Conservation (phyloP, 1,140 invertebrate genomes). For the Leptopilina clavipes region DNA sequence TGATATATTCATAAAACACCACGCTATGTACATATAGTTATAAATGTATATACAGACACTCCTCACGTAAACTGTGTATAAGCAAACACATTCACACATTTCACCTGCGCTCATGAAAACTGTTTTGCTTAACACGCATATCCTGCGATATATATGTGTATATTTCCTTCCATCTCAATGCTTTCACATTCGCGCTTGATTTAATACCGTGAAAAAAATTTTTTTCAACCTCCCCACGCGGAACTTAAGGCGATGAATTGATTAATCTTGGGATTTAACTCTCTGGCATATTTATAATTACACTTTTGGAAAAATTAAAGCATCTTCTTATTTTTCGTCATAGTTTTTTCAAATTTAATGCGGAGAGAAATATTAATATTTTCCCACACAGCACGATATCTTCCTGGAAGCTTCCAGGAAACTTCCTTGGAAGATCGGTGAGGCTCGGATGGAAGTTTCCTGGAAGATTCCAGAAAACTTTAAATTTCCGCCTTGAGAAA, state of each 20-base stretch:
- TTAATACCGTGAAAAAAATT: slow-evolving; percentile 12
- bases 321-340: background rate
- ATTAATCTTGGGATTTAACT: background rate
- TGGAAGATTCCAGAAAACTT: too few species aligned
- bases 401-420: too few species aligned
- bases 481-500: too few species aligned
- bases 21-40: background rate
- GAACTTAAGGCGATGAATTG: slow-evolving; percentile 18
- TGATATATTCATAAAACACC: slow-evolving; percentile 51
- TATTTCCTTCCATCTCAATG: slow-evolving; percentile 7
- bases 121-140: slow-evolving; percentile 20
- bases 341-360: background rate
- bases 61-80: background rate
- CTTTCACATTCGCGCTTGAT: background rate
- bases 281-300: background rate
- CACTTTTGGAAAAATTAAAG: background rate
- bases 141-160: background rate
- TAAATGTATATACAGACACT: background rate
- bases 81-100: background rate
- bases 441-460: too few species aligned
- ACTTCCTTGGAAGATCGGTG: too few species aligned
- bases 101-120: slow-evolving; percentile 25
- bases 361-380: too few species aligned
- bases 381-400: too few species aligned
- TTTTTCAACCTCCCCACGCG: background rate